phyloP scores from a whole-genome alignment of 2,113 vertebrate species.

The Arothron firmamentum region DNA sequence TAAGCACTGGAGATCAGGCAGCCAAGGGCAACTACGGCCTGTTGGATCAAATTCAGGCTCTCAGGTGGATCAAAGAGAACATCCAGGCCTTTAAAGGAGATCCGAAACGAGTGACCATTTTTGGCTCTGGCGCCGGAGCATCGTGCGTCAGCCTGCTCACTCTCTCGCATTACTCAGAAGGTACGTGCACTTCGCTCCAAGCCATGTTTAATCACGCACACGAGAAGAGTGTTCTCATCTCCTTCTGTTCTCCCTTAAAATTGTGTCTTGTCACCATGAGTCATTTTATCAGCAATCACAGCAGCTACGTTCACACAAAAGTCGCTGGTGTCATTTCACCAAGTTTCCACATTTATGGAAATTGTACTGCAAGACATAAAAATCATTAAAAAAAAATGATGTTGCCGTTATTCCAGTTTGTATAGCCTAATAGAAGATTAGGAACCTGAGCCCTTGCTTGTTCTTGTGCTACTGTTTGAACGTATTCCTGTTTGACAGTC shows the following conservation, averaged over 20 bases:
- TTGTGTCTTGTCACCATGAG: background rate
- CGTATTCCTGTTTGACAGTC: too few relatives aligned
- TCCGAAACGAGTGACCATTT: conserved; percentile 93
- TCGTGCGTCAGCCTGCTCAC: conserved; percentile 95
- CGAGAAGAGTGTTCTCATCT: background rate
- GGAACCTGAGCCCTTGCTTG: too few relatives aligned
- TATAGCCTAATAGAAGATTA: too few relatives aligned
- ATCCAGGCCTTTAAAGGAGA: conserved; percentile 94
- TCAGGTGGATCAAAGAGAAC: conserved; percentile 96
- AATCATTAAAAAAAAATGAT: background rate
- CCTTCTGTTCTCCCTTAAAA: too few relatives aligned
- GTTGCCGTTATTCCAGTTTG: background rate
- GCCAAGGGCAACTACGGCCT: conserved; percentile 97
- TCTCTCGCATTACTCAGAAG: conserved; percentile 96
- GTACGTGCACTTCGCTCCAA: conserved; percentile 60
- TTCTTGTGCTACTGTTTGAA: too few relatives aligned
- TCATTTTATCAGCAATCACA: too few relatives aligned
- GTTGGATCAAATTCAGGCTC: conserved; percentile 94
- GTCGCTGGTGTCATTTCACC: too few relatives aligned
- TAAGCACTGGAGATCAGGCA: conserved; percentile 96
- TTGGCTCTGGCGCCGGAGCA: conserved; percentile 93
- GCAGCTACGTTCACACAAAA: too few relatives aligned
- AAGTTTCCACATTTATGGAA: background rate
- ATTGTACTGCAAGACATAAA: background rate
- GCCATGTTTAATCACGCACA: background rate